Evolutionary conservation across 2,797 vertebrate species (phyloP).

Genomic region (Rhinella marina): DNA sequence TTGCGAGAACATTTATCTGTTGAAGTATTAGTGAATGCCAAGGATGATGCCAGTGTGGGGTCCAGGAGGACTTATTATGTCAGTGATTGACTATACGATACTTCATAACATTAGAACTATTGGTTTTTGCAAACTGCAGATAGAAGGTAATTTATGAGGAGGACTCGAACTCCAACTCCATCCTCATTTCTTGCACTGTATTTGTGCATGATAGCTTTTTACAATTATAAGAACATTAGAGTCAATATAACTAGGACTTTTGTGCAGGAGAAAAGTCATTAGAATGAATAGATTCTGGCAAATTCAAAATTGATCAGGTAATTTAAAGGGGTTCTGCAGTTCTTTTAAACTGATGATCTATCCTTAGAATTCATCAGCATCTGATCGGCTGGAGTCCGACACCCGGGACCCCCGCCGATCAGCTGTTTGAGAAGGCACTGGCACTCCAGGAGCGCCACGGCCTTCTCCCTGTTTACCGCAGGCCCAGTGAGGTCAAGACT

Average conservation of each 20-base stretch:
- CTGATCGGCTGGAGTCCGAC: no score
- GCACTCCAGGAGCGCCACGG: no score
- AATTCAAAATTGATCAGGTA: neutral
- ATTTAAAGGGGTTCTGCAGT: neutral
- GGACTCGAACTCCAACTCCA: neutral
- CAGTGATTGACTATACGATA: neutral
- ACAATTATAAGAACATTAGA: constrained; percentile 20
- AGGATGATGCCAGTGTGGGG: neutral
- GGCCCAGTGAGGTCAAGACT: no score
- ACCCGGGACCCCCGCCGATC: no score
- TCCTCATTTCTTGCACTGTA: neutral
- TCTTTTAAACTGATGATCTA: no score
- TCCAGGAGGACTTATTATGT: neutral
- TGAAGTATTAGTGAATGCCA: neutral
- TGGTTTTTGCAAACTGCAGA: neutral
- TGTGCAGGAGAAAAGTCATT: neutral
- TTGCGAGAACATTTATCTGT: constrained; percentile 12
- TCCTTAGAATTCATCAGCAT: no score
- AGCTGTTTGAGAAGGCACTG: no score
- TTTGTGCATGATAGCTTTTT: neutral
- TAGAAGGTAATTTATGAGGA: neutral
- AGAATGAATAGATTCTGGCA: neutral
- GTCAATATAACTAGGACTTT: neutral
- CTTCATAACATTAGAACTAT: neutral
- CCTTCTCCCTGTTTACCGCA: no score